Conservation (phyloP, 2,888 invertebrate species). For the Callosobruchus maculatus region DNA sequence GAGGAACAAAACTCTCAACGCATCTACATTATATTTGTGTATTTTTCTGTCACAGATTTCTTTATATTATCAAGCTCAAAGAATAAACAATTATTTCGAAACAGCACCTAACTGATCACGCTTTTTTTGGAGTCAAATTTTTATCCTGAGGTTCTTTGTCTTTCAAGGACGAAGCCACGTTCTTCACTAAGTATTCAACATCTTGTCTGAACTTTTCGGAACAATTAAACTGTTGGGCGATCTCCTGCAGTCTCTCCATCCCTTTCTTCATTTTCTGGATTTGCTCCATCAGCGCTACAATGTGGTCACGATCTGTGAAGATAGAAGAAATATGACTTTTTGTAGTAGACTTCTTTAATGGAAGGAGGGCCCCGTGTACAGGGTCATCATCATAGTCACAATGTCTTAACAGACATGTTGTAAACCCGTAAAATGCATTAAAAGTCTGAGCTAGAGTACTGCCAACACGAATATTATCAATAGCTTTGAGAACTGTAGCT, state of each 20-base stretch:
- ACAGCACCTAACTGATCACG: background rate
- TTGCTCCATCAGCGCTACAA: slow-evolving; percentile 26
- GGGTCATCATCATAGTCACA: too few species aligned
- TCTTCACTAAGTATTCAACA: slow-evolving; percentile 29
- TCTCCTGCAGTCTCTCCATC: slow-evolving; percentile 32
- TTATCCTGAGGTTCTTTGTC: slow-evolving; percentile 13
- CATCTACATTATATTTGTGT: background rate
- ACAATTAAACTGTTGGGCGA: slow-evolving; percentile 32
- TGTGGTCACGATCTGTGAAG: slow-evolving; percentile 27
- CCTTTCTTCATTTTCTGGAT: slow-evolving; percentile 36
- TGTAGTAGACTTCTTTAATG: too few species aligned
- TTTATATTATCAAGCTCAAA: background rate
- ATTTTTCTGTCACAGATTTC: background rate
- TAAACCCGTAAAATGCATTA: too few species aligned
- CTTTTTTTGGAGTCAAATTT: slow-evolving; percentile 14
- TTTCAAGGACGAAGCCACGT: slow-evolving; percentile 20
- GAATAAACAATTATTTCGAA: too few species aligned
- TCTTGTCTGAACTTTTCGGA: slow-evolving; percentile 32
- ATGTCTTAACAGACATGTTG: too few species aligned
- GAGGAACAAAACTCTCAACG: background rate
- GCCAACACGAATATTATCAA: too few species aligned
- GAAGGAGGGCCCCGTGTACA: too few species aligned
- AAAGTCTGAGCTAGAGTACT: too few species aligned
- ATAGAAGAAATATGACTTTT: background rate
- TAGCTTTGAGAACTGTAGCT: too few species aligned